Conservation (phyloP, 2,888 invertebrate genomes). For the Melipona beecheii region DNA sequence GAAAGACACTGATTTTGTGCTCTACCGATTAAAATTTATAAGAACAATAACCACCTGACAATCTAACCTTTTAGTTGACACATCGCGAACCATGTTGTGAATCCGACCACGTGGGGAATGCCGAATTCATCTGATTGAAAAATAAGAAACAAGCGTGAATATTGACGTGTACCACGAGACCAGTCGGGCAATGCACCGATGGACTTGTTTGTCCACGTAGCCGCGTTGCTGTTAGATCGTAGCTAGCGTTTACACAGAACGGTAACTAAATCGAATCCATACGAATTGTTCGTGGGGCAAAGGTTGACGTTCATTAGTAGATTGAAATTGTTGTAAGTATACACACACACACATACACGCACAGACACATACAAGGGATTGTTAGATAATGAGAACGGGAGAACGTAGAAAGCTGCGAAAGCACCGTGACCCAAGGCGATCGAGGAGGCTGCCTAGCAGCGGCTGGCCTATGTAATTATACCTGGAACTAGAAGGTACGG, state of each 20-base stretch:
- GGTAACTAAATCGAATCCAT: neutral
- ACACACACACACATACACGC: neutral
- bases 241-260: neutral
- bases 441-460: slow-evolving; percentile 46
- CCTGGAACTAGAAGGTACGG: slow-evolving; percentile 87
- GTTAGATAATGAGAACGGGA: slow-evolving; percentile 2
- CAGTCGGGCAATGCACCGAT: neutral
- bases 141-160: slow-evolving; percentile 56
- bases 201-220: neutral
- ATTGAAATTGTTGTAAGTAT: neutral
- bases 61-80: slow-evolving; percentile 85
- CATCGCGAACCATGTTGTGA: slow-evolving; percentile 86
- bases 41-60: slow-evolving; percentile 50
- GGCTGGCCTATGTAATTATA: slow-evolving; percentile 81
- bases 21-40: slow-evolving; percentile 45
- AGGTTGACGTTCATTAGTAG: neutral
- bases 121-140: slow-evolving; percentile 79
- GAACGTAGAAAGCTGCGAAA: slow-evolving; percentile 50
- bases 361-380: neutral
- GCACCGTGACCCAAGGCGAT: slow-evolving; percentile 57
- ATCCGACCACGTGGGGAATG: slow-evolving; percentile 85
- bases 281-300: neutral
- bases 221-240: neutral
- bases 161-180: neutral
- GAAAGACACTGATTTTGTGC: slow-evolving; percentile 40